Conservation (phyloP, 2,113 vertebrate genomes). For the Phaetusa simplex region DNA sequence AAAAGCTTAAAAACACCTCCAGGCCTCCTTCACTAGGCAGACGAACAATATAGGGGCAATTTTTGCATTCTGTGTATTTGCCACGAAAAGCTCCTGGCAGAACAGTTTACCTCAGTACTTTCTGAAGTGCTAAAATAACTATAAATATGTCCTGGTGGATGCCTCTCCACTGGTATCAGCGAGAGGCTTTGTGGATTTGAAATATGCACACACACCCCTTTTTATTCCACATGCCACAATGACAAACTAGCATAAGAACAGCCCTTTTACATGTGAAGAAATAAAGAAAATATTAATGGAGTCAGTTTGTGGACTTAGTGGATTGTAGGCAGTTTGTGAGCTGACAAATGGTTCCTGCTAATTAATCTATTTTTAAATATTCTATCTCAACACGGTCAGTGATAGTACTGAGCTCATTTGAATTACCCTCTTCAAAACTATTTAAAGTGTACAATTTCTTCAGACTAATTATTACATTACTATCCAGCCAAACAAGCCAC, state of each 20-base stretch:
- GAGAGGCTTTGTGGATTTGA: background rate
- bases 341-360: background rate
- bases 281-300: background rate
- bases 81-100: background rate
- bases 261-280: background rate
- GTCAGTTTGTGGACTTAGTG: background rate
- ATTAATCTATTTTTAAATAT: background rate
- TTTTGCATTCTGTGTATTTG: background rate
- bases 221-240: background rate
- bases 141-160: background rate
- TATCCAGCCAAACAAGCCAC: background rate
- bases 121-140: background rate
- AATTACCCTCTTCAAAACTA: background rate
- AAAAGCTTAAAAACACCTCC: background rate
- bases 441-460: background rate
- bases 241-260: background rate
- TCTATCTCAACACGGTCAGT: background rate
- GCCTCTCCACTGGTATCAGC: background rate
- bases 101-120: background rate
- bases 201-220: accelerated
- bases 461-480: background rate
- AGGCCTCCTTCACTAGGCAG: background rate
- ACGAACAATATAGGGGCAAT: accelerated
- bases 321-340: background rate
- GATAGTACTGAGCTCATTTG: background rate